A percentile compares a stretch with the other conserved stretches of the same genome.
Evolutionary conservation across 2,113 vertebrate species (phyloP).

Genomic region (Regulus satrapa): DNA sequence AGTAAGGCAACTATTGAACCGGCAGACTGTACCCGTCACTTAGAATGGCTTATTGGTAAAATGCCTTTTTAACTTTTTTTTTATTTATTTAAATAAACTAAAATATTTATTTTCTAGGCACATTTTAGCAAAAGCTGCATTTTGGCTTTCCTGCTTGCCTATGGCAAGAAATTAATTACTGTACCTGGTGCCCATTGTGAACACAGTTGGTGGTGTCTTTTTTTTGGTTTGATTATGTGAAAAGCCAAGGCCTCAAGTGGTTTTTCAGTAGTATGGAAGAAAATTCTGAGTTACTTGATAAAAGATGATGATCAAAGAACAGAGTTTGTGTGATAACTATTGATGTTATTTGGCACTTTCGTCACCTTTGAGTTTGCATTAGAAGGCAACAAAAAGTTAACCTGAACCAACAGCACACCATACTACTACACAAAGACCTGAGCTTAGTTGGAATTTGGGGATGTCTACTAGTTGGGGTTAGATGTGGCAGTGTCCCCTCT

Average conservation of each 20-base stretch:
- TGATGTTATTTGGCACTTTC: neutral
- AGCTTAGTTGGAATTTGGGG: neutral
- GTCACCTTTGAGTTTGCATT: neutral
- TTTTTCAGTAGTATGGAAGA: neutral
- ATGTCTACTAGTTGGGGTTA: neutral
- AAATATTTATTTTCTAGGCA: neutral
- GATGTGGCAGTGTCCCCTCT: neutral
- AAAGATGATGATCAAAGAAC: neutral
- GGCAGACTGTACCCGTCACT: conserved; percentile 32
- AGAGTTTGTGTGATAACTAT: neutral
- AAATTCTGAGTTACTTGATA: neutral
- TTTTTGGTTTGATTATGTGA: neutral
- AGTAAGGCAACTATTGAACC: conserved; percentile 57
- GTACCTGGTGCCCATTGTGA: neutral
- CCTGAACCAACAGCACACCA: neutral
- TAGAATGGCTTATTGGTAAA: conserved; percentile 41
- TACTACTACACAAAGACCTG: neutral
- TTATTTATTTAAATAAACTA: neutral
- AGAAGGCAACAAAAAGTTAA: neutral
- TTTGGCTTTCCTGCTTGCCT: conserved; percentile 3
- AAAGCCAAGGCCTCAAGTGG: neutral
- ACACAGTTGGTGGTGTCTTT: neutral
- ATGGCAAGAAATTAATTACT: neutral
- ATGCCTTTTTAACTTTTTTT: neutral
- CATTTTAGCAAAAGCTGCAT: neutral